Conservation (phyloP, 2,888 invertebrate genomes). For the Hyalella azteca region DNA sequence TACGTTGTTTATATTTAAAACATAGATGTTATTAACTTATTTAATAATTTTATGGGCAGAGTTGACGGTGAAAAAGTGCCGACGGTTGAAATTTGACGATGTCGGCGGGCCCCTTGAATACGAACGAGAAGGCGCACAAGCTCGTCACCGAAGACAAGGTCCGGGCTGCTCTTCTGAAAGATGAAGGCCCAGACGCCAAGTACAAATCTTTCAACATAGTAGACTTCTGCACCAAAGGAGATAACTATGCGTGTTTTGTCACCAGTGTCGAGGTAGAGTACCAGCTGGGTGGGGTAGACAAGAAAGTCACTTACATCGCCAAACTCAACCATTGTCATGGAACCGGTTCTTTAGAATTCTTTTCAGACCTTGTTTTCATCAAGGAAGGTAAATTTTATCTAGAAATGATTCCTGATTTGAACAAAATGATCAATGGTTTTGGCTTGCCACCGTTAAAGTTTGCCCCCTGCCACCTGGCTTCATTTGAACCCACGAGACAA, state of each 20-base stretch:
- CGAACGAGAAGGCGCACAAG: not conserved
- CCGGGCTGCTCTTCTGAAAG: slow-evolving; percentile 29
- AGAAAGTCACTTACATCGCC: slow-evolving; percentile 31
- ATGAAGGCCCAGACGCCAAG: slow-evolving; percentile 42
- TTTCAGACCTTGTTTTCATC: not conserved
- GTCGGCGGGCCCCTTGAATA: not conserved
- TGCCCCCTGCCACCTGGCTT: not conserved
- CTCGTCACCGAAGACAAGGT: slow-evolving; percentile 42
- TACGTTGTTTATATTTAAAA: too few species aligned
- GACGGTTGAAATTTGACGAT: too few species aligned
- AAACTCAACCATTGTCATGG: slow-evolving; percentile 33
- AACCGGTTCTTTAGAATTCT: not conserved
- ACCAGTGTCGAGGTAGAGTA: slow-evolving; percentile 41
- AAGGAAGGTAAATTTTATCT: slow-evolving; percentile 42
- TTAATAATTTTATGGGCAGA: too few species aligned
- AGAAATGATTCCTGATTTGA: slow-evolving; percentile 24
- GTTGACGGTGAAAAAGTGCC: too few species aligned
- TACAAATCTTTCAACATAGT: slow-evolving; percentile 15
- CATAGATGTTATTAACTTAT: too few species aligned
- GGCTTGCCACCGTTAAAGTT: not conserved
- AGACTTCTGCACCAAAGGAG: slow-evolving; percentile 44
- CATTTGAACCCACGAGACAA: not conserved
- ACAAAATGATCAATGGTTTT: not conserved
- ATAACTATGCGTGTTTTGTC: slow-evolving; percentile 46
- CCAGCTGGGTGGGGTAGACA: slow-evolving; percentile 33